These are phyloP conservation scores for Branchellion lobata DNA, from an alignment of 2,888 invertebrate genomes.

Conservation along the genomic window DNA sequence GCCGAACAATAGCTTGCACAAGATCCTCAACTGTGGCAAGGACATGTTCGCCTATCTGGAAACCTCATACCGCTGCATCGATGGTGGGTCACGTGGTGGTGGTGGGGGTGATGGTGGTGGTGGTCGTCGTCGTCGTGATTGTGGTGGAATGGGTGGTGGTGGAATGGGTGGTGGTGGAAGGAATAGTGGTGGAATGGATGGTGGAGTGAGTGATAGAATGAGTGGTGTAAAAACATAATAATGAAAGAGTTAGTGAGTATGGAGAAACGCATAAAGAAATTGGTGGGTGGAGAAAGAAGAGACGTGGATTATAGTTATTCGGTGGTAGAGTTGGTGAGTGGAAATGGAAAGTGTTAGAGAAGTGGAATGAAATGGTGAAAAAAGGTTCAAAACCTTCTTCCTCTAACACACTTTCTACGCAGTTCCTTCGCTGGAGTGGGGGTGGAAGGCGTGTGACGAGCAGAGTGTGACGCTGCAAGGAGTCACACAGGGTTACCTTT, in stretches of 20 bases:
- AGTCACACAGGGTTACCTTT: conserved; percentile 15
- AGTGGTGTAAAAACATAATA: neutral
- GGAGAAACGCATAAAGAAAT: too few species aligned
- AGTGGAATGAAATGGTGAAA: too few species aligned
- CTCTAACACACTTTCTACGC: neutral
- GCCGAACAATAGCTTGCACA: conserved; percentile 39
- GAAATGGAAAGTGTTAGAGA: too few species aligned
- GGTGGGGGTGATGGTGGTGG: neutral
- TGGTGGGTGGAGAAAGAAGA: too few species aligned
- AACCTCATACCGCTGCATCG: conserved; percentile 37
- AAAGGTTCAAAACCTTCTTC: too few species aligned
- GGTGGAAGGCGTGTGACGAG: conserved; percentile 6
- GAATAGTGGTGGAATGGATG: neutral
- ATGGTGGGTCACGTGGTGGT: conserved; percentile 31
- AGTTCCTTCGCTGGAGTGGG: conserved; percentile 7
- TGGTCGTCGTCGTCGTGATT: neutral
- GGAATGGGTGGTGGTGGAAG: neutral
- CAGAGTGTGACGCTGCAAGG: neutral
- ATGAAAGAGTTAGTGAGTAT: neutral
- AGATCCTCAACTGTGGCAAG: conserved; percentile 38
- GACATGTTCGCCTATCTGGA: conserved; percentile 44
- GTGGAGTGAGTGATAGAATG: neutral
- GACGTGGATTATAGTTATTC: too few species aligned
- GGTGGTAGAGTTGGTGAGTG: too few species aligned
- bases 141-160: neutral